Percentiles rank a stretch among this genome's conserved stretches.
These are phyloP conservation scores for Eupithecia subumbrata DNA, from an alignment of 2,888 invertebrate genomes.

Conservation along the genomic window DNA sequence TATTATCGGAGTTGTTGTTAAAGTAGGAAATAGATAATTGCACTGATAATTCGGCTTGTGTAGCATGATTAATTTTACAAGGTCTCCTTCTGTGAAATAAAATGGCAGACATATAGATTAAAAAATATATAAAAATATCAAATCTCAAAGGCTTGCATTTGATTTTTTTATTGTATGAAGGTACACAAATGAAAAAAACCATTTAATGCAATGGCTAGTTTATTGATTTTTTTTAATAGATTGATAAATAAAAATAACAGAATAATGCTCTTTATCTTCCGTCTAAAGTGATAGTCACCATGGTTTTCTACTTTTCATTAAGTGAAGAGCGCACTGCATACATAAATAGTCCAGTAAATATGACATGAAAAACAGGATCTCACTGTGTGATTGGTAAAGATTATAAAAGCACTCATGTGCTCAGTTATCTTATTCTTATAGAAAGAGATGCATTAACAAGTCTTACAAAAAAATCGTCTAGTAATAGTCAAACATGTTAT, in stretches of 20 bases:
- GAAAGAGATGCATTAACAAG: background rate
- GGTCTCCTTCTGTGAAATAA: constrained; percentile 64
- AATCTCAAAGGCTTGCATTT: background rate
- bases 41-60: constrained; percentile 16
- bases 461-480: background rate
- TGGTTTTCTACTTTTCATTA: background rate
- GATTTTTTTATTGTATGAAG: background rate
- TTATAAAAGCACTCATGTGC: background rate
- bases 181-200: background rate
- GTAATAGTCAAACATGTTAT: background rate
- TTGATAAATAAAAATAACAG: background rate
- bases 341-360: background rate
- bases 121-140: background rate
- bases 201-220: background rate
- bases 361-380: background rate
- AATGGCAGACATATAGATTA: constrained; percentile 56
- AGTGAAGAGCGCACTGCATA: background rate
- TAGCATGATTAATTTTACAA: constrained; percentile 42
- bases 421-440: background rate
- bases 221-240: background rate
- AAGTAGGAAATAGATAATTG: background rate
- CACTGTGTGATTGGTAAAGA: background rate
- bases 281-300: background rate
- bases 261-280: too few relatives aligned
- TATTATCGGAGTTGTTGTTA: background rate